A percentile compares a stretch with the other conserved stretches of the same genome.
These are phyloP conservation scores for Caprella mutica DNA, from an alignment of 2,888 invertebrate genomes.

Conservation along the genomic window DNA sequence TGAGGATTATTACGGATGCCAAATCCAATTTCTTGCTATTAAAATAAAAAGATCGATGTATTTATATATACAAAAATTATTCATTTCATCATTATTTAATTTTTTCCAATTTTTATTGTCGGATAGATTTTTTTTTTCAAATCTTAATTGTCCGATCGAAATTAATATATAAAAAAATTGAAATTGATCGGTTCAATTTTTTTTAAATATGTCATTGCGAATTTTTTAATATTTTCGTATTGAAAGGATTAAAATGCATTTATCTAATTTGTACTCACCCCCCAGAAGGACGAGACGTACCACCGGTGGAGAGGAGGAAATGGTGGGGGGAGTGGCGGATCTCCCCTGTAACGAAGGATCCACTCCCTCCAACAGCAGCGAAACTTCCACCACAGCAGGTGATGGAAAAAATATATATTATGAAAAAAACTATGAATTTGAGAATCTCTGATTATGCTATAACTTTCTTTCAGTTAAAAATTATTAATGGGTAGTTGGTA, in stretches of 20 bases:
- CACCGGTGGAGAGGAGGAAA: not conserved
- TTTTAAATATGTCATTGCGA: not conserved
- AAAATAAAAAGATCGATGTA: constrained; percentile 1
- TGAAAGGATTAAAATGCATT: not conserved
- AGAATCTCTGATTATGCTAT: too few species aligned
- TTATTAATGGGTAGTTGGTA: too few species aligned
- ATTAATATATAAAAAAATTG: constrained; percentile 5
- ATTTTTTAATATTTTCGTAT: not conserved
- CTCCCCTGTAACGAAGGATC: constrained; percentile 6
- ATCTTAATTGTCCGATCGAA: not conserved
- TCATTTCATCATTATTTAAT: not conserved
- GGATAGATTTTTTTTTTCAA: not conserved
- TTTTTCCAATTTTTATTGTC: not conserved
- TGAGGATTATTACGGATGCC: not conserved
- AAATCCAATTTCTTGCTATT: not conserved
- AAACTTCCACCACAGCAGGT: constrained; percentile 12
- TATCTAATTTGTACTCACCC: not conserved
- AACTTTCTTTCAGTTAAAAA: too few species aligned
- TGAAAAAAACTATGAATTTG: too few species aligned
- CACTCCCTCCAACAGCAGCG: constrained; percentile 13
- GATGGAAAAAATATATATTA: too few species aligned
- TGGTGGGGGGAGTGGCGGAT: not conserved
- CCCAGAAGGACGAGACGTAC: not conserved
- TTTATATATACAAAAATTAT: constrained; percentile 1
- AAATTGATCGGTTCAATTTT: not conserved